Conservation (phyloP, 2,888 invertebrate species). For the Allacma fusca region DNA sequence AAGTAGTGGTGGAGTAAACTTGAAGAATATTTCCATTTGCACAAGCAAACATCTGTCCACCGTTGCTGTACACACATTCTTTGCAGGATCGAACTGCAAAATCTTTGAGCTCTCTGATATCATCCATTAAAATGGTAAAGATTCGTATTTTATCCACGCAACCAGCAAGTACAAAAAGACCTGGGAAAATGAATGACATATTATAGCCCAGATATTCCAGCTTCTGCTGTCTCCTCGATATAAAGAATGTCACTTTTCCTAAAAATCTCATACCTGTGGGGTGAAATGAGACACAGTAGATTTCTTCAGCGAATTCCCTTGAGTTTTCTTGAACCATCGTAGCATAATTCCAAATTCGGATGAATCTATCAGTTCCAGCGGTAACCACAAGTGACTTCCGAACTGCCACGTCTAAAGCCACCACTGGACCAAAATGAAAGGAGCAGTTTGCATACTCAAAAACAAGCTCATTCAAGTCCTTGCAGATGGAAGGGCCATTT, state of each 20-base stretch:
- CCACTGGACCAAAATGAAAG: conserved; percentile 82
- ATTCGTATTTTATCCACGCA: conserved; percentile 90
- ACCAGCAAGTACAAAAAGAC: conserved; percentile 85
- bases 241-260: too few relatives aligned
- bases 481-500: not conserved
- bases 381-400: conserved; percentile 93
- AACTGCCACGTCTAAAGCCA: conserved; percentile 81
- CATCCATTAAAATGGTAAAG: conserved; percentile 87
- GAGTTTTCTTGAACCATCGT: conserved; percentile 78
- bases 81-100: conserved; percentile 79
- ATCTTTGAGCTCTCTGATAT: conserved; percentile 75
- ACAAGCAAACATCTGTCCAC: conserved; percentile 90
- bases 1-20: conserved; percentile 82
- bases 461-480: conserved; percentile 70
- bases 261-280: conserved; percentile 66
- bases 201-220: too few relatives aligned
- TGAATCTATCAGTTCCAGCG: conserved; percentile 80
- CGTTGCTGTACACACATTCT: conserved; percentile 80
- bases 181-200: conserved; percentile 63
- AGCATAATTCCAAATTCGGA: conserved; percentile 92
- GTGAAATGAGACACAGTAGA: conserved; percentile 79
- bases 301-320: conserved; percentile 82
- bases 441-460: conserved; percentile 76
- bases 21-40: conserved; percentile 87
- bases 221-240: too few relatives aligned